Evolutionary conservation across 1,140 invertebrate species (phyloP), one percentile per base, ranked within the genome.

Genomic region (Drosophila chauvacae): DNA sequence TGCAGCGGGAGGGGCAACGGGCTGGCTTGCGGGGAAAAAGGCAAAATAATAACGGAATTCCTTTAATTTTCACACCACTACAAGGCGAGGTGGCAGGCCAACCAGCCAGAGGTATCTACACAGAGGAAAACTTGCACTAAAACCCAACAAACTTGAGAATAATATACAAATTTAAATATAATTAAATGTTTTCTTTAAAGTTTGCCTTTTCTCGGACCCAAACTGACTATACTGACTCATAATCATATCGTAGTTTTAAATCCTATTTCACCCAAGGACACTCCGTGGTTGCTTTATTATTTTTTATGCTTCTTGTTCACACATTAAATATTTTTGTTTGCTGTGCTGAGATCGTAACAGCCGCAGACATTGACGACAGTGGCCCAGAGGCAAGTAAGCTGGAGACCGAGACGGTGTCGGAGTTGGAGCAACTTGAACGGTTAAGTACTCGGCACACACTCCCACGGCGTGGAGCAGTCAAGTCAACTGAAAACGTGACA

Each of bases 401-500:
- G 56, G 56, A 73, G 66, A 41, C 39, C 51, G 35, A 70, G 66
- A 35, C 66, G 45, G 23, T 28, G 61, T 39, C 56, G 58, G 23
- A 69, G 66, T 26, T 50, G 61, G 26, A 51, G 73, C 84, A 88
- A 90, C 85, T 88, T 88, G 85, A 88, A 88, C 85, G 85, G 85
- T 88, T 88, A 88, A 88, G 85, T 85, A 88, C 85, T 88, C 53
- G 63, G 41, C 84, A 77, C 63, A 82, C 83, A 87, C 79, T 81
- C 83, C 68, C 80, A 90, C 69, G 63, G 66, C 62, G 63, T 20
- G 26, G 66, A 77, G 77, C 84, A 88, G 84, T 88, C 84, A 88
- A 88, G 84, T 88, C 84, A 90, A 90, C 84, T 90, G 85, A 90
- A 88, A 88, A 88, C 84, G 84, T 90, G 84, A 88, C 84, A 88